Percentiles rank a stretch among this genome's conserved stretches.
Conservation (phyloP, 2,113 vertebrate genomes). For the Gambusia affinis region DNA sequence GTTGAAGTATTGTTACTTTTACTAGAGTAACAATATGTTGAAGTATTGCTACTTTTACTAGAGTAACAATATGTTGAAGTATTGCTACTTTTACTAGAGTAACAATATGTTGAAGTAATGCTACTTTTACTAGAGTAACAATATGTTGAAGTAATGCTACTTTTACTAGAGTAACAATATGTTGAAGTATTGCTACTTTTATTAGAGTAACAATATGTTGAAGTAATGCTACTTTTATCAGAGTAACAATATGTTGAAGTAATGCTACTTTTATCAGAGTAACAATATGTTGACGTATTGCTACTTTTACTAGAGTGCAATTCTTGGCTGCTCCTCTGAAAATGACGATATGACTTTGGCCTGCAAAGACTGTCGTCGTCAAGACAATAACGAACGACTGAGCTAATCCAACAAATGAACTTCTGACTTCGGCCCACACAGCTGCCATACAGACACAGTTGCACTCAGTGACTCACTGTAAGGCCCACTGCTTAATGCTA, state of each 20-base stretch:
- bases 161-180: not conserved
- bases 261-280: not conserved
- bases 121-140: not conserved
- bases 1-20: too few species aligned
- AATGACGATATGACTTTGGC: not conserved
- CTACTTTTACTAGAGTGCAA: not conserved
- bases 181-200: too few species aligned
- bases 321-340: not conserved
- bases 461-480: constrained; percentile 29
- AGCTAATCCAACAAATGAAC: constrained; percentile 23
- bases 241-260: not conserved
- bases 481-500: constrained; percentile 32
- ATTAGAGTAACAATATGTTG: not conserved
- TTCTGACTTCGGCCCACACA: constrained; percentile 29
- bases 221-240: too few species aligned
- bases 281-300: too few species aligned
- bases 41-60: too few species aligned
- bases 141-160: too few species aligned
- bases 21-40: not conserved
- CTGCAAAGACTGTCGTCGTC: constrained; percentile 6
- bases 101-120: too few species aligned
- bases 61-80: not conserved
- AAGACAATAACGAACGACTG: constrained; percentile 7
- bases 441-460: not conserved
- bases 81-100: not conserved